Evolutionary conservation across 1,140 invertebrate genomes (phyloP), one percentile per base, ranked within the genome.

Genomic region (Zaprionus capensis): DNA sequence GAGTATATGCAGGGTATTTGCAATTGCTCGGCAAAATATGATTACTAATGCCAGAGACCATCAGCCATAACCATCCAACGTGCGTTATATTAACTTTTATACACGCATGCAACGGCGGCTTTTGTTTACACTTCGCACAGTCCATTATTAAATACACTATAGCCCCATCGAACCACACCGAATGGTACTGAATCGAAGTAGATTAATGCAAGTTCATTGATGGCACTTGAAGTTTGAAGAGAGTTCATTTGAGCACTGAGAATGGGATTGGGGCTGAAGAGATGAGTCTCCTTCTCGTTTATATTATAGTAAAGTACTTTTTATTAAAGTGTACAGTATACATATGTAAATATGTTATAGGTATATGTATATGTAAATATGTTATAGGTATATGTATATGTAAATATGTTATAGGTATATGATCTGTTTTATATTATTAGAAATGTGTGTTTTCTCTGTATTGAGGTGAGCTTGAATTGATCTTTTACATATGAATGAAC

Each of bases 1-100:
- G 49, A n/a, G 14, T 31, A 34, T 70, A 41, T 65, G 69, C 28
- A 41, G 65, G 57, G 66, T 81, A 86, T 86, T 82, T 82, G 76
- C 76, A 80, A 83, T 76, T 88, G 73, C 84, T 79, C 65, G 70
- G 73, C 71, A 80, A 88, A 87, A 83, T 84, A 84, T 88, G 78
- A 81, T 87, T 88, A 83, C 83, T 82, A 83, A 88, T 88, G 83
- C 80, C 81, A 77, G 65, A 71, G 69, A 68, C 64, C 64, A 64
- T 28, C 51, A 51, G 55, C 56, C 70, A 73, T 67, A 49, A 22
- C 61, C 59, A 71, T 67, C 81, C 78, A 74, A 78, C 65, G 51
- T 80, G 68, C 62, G 76, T 73, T 88, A 76, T 80, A 87, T 87
- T 88, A 88, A 87, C 83, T 83, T 88, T 87, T 83, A 70, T 64